phyloP scores from a whole-genome alignment of 2,888 invertebrate genomes.

The Agrenia bidenticulata region DNA sequence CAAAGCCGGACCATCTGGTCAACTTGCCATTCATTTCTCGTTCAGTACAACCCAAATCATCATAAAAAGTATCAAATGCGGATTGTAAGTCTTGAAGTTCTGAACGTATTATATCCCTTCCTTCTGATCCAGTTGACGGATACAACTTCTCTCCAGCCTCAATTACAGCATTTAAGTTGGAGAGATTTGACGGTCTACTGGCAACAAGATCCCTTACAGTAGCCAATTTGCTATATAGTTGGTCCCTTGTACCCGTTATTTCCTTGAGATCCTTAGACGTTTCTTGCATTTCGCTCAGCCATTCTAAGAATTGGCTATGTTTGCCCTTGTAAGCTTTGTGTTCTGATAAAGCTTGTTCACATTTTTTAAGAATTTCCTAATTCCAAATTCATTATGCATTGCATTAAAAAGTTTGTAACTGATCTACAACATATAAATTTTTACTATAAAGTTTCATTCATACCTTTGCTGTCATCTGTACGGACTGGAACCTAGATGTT shows the following conservation, averaged over 20 bases:
- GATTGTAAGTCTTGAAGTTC: slow-evolving; percentile 82
- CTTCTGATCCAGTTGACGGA: slow-evolving; percentile 80
- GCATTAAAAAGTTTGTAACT: not conserved
- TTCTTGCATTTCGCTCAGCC: slow-evolving; percentile 73
- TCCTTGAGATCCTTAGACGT: slow-evolving; percentile 70
- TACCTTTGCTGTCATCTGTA: slow-evolving; percentile 80
- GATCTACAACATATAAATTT: not conserved
- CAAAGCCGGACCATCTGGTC: slow-evolving; percentile 80
- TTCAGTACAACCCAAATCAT: slow-evolving; percentile 74
- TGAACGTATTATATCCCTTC: slow-evolving; percentile 77
- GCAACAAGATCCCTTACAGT: slow-evolving; percentile 71
- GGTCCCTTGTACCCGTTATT: slow-evolving; percentile 62
- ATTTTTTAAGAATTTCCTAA: slow-evolving; percentile 83
- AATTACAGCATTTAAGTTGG: slow-evolving; percentile 77
- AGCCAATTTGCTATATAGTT: slow-evolving; percentile 69
- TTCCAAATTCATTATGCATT: not conserved
- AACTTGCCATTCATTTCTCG: slow-evolving; percentile 80
- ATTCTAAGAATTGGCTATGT: slow-evolving; percentile 78
- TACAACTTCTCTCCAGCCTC: slow-evolving; percentile 87
- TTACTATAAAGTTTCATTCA: not conserved
- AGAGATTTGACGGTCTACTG: slow-evolving; percentile 72
- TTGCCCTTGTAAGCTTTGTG: slow-evolving; percentile 78
- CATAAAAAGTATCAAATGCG: slow-evolving; percentile 69
- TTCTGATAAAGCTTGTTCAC: slow-evolving; percentile 81
- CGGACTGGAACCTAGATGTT: slow-evolving; percentile 83